Conservation (phyloP, 2,113 vertebrate species). For the Colaptes auratus region DNA sequence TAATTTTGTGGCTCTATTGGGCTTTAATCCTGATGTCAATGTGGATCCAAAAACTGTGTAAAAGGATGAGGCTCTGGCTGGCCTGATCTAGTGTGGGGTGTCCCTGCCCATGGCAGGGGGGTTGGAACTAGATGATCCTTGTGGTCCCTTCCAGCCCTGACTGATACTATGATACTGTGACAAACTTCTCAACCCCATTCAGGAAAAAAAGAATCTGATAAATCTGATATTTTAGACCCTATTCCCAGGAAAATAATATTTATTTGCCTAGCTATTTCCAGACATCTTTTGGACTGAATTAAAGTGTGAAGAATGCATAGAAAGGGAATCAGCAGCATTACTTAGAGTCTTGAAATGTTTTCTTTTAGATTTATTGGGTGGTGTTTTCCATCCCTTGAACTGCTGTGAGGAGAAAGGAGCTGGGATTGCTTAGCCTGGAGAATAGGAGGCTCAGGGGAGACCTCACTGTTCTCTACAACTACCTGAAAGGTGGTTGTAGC, state of each 20-base stretch:
- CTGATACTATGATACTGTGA: too few species aligned
- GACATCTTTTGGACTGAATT: background rate
- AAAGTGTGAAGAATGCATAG: background rate
- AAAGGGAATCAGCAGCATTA: background rate
- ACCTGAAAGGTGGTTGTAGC: too few species aligned
- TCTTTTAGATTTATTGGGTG: background rate
- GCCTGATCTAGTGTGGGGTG: too few species aligned
- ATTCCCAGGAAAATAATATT: background rate
- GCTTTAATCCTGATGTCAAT: background rate
- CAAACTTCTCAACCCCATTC: background rate
- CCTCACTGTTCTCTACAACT: too few species aligned
- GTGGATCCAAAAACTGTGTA: background rate
- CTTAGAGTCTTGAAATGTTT: background rate
- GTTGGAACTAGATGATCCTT: too few species aligned
- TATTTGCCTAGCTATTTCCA: background rate
- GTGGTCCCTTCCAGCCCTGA: too few species aligned
- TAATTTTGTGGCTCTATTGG: background rate
- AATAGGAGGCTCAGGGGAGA: too few species aligned
- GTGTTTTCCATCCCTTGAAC: background rate
- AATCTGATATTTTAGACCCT: background rate
- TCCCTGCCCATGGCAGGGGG: too few species aligned
- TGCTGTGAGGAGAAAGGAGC: too few species aligned
- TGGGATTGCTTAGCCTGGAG: too few species aligned
- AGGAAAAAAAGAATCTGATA: background rate
- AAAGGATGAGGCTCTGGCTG: too few species aligned